phyloP scores from a whole-genome alignment of 1,140 invertebrate genomes.

The Magallana gigas region DNA sequence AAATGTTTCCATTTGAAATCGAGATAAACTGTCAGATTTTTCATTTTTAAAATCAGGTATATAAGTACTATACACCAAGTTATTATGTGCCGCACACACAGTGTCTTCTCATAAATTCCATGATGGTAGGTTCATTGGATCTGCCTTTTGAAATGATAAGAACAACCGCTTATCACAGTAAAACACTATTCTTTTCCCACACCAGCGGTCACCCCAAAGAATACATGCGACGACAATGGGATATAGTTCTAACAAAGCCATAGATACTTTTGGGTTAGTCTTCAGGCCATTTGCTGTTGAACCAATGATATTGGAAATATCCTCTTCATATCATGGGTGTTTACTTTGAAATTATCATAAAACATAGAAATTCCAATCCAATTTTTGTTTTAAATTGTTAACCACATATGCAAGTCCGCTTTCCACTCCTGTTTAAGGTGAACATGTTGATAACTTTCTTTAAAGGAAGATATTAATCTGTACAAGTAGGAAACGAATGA shows the following conservation, averaged over 20 bases:
- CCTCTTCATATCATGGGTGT: slow-evolving; percentile 23
- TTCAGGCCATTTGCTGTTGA: slow-evolving; percentile 46
- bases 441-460: slow-evolving; percentile 53
- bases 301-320: slow-evolving; percentile 51
- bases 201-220: slow-evolving; percentile 39
- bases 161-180: slow-evolving; percentile 46
- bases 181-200: slow-evolving; percentile 37
- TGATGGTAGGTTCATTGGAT: slow-evolving; percentile 44
- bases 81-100: slow-evolving; percentile 25
- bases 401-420: slow-evolving; percentile 53
- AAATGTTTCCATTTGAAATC: slow-evolving; percentile 48
- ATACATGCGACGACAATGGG: slow-evolving; percentile 51
- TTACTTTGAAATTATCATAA: background rate
- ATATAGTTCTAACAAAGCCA: slow-evolving; percentile 57
- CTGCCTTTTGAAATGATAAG: slow-evolving; percentile 47
- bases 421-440: slow-evolving; percentile 23
- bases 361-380: slow-evolving; percentile 55
- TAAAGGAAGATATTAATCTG: background rate
- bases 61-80: slow-evolving; percentile 46
- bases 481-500: slow-evolving; percentile 44
- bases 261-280: background rate
- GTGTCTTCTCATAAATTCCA: slow-evolving; percentile 45
- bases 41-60: slow-evolving; percentile 40
- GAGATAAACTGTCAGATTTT: slow-evolving; percentile 46
- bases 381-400: slow-evolving; percentile 40